phyloP scores from a whole-genome alignment of 2,888 invertebrate genomes.

The Uloborus plumipes region DNA sequence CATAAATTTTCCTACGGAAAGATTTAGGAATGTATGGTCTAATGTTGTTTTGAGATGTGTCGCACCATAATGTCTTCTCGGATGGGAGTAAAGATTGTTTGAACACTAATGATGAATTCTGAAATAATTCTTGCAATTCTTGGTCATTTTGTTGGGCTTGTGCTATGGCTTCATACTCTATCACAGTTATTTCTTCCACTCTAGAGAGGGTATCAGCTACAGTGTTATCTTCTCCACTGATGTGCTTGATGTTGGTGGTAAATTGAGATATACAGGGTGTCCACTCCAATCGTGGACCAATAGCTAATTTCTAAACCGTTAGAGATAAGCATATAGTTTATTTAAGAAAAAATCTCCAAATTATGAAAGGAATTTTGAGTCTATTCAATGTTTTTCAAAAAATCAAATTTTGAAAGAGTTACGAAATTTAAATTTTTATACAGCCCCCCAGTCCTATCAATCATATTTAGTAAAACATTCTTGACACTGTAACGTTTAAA shows the following conservation, averaged over 20 bases:
- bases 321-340: too few relatives aligned
- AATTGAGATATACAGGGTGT: slow-evolving; percentile 71
- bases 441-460: too few relatives aligned
- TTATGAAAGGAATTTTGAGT: too few relatives aligned
- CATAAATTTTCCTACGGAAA: background rate
- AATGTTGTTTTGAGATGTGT: slow-evolving; percentile 3
- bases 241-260: slow-evolving; percentile 69
- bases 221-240: slow-evolving; percentile 61
- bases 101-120: background rate
- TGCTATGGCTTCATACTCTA: slow-evolving; percentile 16
- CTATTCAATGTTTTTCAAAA: too few relatives aligned
- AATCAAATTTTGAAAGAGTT: too few relatives aligned
- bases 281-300: too few relatives aligned
- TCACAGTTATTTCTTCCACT: slow-evolving; percentile 9
- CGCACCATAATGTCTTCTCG: slow-evolving; percentile 5
- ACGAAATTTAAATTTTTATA: too few relatives aligned
- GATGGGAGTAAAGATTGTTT: background rate
- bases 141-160: background rate
- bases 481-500: too few relatives aligned
- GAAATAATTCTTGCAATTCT: background rate
- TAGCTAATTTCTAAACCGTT: too few relatives aligned
- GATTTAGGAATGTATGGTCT: background rate
- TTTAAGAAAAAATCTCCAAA: too few relatives aligned
- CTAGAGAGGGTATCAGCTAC: slow-evolving; percentile 36
- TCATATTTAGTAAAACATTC: too few relatives aligned